Evolutionary conservation across 2,113 vertebrate genomes (phyloP).

Genomic region (Megalops atlanticus): DNA sequence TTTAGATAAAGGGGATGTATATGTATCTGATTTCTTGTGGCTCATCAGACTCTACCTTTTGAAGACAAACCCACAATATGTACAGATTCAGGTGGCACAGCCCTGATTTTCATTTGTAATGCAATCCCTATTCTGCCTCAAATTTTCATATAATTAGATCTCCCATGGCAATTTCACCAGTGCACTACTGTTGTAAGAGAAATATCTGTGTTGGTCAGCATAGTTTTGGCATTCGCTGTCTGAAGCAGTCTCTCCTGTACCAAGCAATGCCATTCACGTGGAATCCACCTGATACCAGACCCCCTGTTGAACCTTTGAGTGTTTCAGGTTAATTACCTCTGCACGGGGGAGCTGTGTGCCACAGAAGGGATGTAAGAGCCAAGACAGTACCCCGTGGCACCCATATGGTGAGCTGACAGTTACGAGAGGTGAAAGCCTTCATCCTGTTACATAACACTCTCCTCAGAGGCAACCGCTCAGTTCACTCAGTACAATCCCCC

Average conservation of each 20-base stretch:
- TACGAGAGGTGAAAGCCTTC: background rate
- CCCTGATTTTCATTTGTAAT: background rate
- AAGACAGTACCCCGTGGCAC: background rate
- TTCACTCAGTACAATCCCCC: background rate
- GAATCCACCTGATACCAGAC: background rate
- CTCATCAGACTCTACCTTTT: too few relatives aligned
- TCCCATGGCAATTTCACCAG: background rate
- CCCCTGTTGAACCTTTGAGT: background rate
- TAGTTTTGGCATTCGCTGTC: background rate
- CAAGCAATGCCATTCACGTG: slow-evolving; percentile 4
- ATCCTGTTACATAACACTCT: background rate
- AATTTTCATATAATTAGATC: background rate
- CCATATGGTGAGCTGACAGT: background rate
- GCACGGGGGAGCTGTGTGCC: slow-evolving; percentile 15
- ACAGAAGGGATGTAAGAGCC: background rate
- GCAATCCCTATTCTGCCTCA: background rate
- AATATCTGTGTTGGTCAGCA: background rate
- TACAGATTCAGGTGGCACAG: background rate
- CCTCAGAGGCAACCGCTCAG: background rate
- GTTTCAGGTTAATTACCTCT: slow-evolving; percentile 23
- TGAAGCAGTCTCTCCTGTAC: background rate
- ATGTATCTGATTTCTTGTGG: background rate
- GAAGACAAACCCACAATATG: too few relatives aligned
- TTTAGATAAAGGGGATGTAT: background rate
- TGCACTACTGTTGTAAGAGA: background rate